Conservation (phyloP, 2,113 vertebrate genomes). For the Calonectris borealis region DNA sequence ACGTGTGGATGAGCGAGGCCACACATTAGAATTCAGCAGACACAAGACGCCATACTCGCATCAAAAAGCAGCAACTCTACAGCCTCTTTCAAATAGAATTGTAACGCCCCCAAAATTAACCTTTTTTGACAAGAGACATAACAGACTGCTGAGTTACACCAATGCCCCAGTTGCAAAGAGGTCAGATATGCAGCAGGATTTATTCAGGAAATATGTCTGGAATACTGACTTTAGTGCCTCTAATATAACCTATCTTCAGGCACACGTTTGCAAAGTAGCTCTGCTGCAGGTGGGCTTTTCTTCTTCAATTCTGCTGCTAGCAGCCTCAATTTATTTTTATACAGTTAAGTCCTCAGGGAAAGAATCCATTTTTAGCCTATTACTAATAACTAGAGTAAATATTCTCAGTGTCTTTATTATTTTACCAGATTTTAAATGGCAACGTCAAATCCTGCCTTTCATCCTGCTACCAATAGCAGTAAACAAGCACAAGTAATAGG, state of each 20-base stretch:
- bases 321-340: neutral
- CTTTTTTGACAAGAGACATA: neutral
- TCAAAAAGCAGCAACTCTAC: neutral
- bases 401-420: neutral
- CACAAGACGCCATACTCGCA: neutral
- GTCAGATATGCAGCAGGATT: neutral
- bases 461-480: neutral
- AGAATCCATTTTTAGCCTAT: neutral
- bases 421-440: neutral
- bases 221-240: neutral
- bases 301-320: neutral
- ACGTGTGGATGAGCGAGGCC: neutral
- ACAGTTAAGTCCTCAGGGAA: neutral
- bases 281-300: neutral
- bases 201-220: neutral
- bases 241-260: neutral
- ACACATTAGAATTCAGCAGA: neutral
- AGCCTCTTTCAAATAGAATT: neutral
- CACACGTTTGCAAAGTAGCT: neutral
- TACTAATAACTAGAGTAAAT: neutral
- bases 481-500: neutral
- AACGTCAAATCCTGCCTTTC: neutral
- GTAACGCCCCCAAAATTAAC: neutral
- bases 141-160: neutral
- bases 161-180: neutral